Base-by-base conservation (phyloP, 2,113 vertebrate species). In the Chamaea fasciata region DNA sequence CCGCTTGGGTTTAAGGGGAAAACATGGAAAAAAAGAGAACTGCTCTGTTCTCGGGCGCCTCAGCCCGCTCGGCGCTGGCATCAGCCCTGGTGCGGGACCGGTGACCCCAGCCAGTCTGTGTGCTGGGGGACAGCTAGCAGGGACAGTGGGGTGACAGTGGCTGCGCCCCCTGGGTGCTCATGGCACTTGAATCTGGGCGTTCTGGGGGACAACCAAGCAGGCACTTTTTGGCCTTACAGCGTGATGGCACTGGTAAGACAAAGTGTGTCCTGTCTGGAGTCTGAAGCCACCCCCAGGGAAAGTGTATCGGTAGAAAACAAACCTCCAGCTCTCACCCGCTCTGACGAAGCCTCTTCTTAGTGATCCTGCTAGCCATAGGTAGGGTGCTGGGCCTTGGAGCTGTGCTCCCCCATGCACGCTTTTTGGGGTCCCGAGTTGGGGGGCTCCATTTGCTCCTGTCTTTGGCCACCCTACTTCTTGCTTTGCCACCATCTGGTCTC, bases 1-100 rank as follows among this genome's bases (percentile, higher is more conserved):
- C 56, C 70, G 85, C 64, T 42, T 56, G 26, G 13, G 87, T 95
- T 96, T 93, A 71, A 92, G 91, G 89, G 47, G 53, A 81, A 95
- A 95, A 89, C 60, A 83, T 83, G 71, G 46, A 7, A 79, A 94
- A 93, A 92, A 73, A 67, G 68, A 91, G 76, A 96, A 87, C 81
- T 83, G 87, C 79, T 62, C 33, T 4, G 12, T 71, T 88, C 93
- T 52, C 21, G 11, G 59, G 52, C 1, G 6, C 47, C 55, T 18
- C 57, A n/a, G 56, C 46, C 28, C 3, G 3, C 31, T 59, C 26
- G 12, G 57, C 18, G 8, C n/a, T 37, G 8, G 37, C 21, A 31
- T 31, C 53, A 46, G 75, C n/a, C 26, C 17, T 3, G 3, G 13
- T 27, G 37, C 0, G 5, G 57, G 37, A 33, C 15, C 1, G 2